Percentiles rank a stretch among this genome's conserved stretches.
Conservation (phyloP, 2,797 vertebrate genomes). For the Microctenopoma steveboyesi region DNA sequence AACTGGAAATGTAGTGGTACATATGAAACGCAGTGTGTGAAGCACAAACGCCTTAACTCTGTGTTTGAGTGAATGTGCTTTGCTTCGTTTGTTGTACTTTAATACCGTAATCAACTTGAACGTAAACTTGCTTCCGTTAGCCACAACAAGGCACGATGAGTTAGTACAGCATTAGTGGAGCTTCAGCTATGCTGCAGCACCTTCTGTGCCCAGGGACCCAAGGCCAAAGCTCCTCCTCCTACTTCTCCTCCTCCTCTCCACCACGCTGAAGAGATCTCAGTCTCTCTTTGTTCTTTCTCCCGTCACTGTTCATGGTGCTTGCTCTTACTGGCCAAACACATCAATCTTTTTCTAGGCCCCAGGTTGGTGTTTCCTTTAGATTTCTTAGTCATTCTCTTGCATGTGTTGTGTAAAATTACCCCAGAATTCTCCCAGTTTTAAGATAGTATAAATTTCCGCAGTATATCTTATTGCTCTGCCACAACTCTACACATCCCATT, state of each 20-base stretch:
- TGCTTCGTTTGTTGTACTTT: not conserved
- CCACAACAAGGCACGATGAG: constrained; percentile 43
- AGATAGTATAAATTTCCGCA: constrained; percentile 35
- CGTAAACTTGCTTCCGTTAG: constrained; percentile 22
- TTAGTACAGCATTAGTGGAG: constrained; percentile 51
- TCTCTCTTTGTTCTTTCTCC: constrained; percentile 56
- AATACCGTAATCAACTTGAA: constrained; percentile 13
- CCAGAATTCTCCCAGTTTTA: constrained; percentile 33
- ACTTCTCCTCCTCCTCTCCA: constrained; percentile 74
- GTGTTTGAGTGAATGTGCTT: not conserved
- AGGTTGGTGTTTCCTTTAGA: constrained; percentile 12
- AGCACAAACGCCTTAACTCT: not conserved
- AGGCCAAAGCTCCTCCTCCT: constrained; percentile 86
- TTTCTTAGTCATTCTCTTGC: constrained; percentile 32
- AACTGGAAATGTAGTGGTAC: not conserved
- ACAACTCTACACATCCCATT: constrained; percentile 42
- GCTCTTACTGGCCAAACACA: constrained; percentile 26
- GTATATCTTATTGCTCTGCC: constrained; percentile 45
- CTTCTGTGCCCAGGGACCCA: constrained; percentile 92
- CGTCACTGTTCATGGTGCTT: constrained; percentile 41
- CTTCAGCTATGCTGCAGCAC: constrained; percentile 79
- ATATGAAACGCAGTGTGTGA: not conserved
- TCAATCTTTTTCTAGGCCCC: constrained; percentile 30
- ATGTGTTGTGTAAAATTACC: constrained; percentile 30
- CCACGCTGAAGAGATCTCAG: constrained; percentile 60